Percentiles rank a stretch among this genome's conserved stretches.
Evolutionary conservation across 2,113 vertebrate genomes (phyloP).

Genomic region (Antidorcas marsupialis): DNA sequence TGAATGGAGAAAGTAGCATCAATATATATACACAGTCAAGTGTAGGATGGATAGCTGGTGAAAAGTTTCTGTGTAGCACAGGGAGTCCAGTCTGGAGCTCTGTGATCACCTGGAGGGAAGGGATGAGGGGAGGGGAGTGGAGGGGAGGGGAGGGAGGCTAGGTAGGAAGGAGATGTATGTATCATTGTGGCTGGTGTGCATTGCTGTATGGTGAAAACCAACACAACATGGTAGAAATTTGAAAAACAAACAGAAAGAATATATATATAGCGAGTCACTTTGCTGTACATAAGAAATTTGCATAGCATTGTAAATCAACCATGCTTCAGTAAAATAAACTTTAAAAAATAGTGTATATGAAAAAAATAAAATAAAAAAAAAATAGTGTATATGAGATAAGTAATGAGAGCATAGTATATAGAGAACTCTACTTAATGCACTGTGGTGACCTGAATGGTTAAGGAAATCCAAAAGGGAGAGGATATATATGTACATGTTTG

Average conservation of each 20-base stretch:
- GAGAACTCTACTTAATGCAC: not conserved
- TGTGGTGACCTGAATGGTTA: not conserved
- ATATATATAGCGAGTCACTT: not conserved
- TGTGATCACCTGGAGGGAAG: not conserved
- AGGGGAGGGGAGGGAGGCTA: not conserved
- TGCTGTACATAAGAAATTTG: not conserved
- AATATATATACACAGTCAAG: not conserved
- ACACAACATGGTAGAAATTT: not conserved
- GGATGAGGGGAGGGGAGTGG: not conserved
- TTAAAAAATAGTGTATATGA: too few relatives aligned
- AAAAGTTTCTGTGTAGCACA: not conserved
- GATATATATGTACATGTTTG: not conserved
- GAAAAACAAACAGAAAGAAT: not conserved
- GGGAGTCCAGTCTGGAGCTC: not conserved
- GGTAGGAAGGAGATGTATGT: not conserved
- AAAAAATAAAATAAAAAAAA: too few relatives aligned
- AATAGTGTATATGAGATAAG: not conserved
- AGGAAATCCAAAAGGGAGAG: not conserved
- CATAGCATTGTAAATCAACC: not conserved
- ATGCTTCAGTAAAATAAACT: not conserved
- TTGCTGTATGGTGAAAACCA: not conserved
- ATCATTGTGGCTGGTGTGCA: not conserved
- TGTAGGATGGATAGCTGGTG: not conserved
- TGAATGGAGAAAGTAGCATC: not conserved
- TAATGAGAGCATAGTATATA: not conserved